Evolutionary conservation across 2,113 vertebrate species (phyloP), one percentile per base, ranked within the genome.

Genomic region (Dipodomys spectabilis): DNA sequence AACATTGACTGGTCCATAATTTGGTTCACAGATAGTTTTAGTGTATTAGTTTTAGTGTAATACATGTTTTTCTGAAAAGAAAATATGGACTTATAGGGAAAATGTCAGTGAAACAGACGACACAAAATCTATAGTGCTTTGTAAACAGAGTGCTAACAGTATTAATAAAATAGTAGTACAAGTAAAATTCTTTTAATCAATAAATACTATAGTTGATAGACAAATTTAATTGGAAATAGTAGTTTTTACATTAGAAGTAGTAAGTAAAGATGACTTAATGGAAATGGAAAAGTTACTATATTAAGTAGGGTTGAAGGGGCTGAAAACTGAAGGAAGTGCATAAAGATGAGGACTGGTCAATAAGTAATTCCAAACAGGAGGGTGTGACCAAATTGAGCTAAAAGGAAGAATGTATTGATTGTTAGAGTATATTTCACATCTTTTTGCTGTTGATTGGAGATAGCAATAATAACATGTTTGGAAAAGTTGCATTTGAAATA

Each of bases 171-270:
- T 94, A 45, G 35, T 71, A 64, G 69, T 32, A 75, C 22, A 65
- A 57, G 10, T 74, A 25, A 72, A 60, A 75, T 75, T 45, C 62
- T 91, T 15, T 35, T 86, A 45, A 60, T 45, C 44, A 72, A 5
- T 88, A 64, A 82, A 68, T 72, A 23, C 16, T 81, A 2, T 65
- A n/a, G 49, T 72, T 20, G 27, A 25, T 45, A 16, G 27, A 60
- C 32, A 13, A 73, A 35, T 96, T 92, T 74, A 80, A 30, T 69
- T 83, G 32, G 25, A 84, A 94, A 25, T 83, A 64, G 32, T 62
- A 67, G 28, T 0, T 71, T 95, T 92, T 74, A 80, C 12, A 30
- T 69, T 80, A 30, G 25, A 84, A 94, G 28, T 83, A 57, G 32
- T 62, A 67, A n/a, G 1, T 75, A 30, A 62, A 68, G 78, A n/a